phyloP scores from a whole-genome alignment of 2,113 vertebrate species.

The Polyodon spathula region DNA sequence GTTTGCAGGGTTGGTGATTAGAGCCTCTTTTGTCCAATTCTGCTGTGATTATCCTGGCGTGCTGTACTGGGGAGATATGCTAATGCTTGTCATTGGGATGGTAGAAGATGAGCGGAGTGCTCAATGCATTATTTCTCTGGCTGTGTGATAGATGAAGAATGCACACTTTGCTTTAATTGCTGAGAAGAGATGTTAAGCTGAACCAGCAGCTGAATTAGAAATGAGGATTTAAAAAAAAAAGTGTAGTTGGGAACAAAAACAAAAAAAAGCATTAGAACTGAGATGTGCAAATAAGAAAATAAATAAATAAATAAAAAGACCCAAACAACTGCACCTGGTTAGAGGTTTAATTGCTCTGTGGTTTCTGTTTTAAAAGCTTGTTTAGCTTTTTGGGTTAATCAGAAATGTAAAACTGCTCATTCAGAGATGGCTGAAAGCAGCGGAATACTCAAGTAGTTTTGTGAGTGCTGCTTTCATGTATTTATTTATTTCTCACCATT shows the following conservation, averaged over 20 bases:
- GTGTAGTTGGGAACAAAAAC: constrained; percentile 68
- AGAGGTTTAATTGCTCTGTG: constrained; percentile 20
- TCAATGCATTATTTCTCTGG: constrained; percentile 98
- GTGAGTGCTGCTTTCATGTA: background rate
- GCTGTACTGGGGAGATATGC: constrained; percentile 99
- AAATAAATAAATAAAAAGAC: constrained; percentile 47
- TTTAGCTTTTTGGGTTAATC: constrained; percentile 35
- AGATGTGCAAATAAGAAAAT: constrained; percentile 58
- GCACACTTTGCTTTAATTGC: constrained; percentile 95
- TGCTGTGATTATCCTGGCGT: constrained; percentile 94
- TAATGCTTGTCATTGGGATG: constrained; percentile 99
- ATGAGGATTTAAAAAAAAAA: constrained; percentile 63
- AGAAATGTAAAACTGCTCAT: constrained; percentile 19
- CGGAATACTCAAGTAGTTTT: constrained; percentile 15
- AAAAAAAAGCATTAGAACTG: constrained; percentile 63
- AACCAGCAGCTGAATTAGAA: constrained; percentile 97
- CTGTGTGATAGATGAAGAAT: constrained; percentile 97
- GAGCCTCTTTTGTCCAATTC: constrained; percentile 97
- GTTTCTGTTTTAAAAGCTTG: constrained; percentile 25
- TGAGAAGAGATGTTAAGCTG: constrained; percentile 99
- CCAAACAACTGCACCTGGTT: constrained; percentile 39
- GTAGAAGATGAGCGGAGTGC: constrained; percentile 96
- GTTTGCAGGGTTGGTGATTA: constrained; percentile 96
- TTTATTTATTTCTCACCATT: no score
- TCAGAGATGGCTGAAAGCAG: constrained; percentile 17